These are phyloP conservation scores for Willisornis vidua DNA, from an alignment of 2,113 vertebrate species.

Conservation along the genomic window DNA sequence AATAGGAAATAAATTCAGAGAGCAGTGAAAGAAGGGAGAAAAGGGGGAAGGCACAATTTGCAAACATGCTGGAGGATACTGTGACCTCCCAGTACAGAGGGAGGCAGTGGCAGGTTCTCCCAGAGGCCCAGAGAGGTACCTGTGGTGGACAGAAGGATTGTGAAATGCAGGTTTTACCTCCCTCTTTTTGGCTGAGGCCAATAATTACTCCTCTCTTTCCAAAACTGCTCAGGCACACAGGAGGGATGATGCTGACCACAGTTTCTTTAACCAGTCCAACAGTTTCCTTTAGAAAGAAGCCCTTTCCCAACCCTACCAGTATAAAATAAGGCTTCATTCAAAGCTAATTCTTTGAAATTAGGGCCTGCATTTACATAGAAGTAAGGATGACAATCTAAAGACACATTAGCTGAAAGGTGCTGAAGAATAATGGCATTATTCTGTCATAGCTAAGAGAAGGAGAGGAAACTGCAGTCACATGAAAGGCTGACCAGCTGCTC, in stretches of 20 bases:
- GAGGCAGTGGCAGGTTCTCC: neutral
- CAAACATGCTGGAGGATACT: neutral
- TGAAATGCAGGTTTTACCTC: neutral
- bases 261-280: neutral
- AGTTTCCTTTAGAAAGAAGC: neutral
- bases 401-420: neutral
- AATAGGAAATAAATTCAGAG: neutral
- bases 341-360: neutral
- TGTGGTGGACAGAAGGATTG: neutral
- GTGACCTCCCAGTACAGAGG: fast-evolving
- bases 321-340: neutral
- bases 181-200: neutral
- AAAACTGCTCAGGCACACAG: neutral
- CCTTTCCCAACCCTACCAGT: neutral
- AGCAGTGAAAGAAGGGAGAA: neutral
- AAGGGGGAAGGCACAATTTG: neutral
- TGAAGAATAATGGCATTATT: slow-evolving; percentile 23
- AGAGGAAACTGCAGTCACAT: slow-evolving; percentile 10
- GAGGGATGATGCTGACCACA: neutral
- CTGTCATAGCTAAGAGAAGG: neutral
- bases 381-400: neutral
- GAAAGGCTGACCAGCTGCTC: slow-evolving; percentile 28
- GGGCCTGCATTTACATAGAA: neutral
- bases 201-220: neutral
- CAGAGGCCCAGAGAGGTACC: neutral